These are phyloP conservation scores for Drosophila nigrodunni DNA, from an alignment of 1,140 invertebrate genomes.

Conservation along the genomic window DNA sequence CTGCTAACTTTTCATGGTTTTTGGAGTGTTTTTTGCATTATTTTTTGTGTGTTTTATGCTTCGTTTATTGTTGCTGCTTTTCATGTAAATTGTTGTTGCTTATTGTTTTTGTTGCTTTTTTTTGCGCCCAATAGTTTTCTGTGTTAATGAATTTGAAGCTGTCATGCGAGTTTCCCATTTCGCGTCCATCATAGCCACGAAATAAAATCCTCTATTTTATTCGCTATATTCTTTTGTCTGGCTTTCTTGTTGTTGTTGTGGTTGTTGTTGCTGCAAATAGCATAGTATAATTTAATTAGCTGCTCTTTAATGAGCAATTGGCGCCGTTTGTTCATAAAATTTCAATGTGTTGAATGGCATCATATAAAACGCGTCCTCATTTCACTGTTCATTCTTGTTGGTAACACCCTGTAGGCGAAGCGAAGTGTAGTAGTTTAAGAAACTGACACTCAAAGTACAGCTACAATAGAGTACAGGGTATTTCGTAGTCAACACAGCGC, in stretches of 20 bases:
- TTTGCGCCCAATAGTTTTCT: slow-evolving; percentile 73
- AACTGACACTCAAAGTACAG: too few relatives aligned
- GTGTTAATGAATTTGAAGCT: slow-evolving; percentile 79
- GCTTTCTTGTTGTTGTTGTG: slow-evolving; percentile 27
- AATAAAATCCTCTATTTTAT: slow-evolving; percentile 17
- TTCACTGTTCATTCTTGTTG: slow-evolving; percentile 12
- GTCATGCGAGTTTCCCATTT: slow-evolving; percentile 66
- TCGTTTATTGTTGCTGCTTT: slow-evolving; percentile 52
- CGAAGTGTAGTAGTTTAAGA: not conserved
- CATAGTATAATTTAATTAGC: slow-evolving; percentile 49
- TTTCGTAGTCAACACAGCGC: not conserved
- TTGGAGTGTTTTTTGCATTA: not conserved
- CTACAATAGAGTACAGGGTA: not conserved
- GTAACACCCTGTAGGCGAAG: not conserved
- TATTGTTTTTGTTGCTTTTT: slow-evolving; percentile 51
- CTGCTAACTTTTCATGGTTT: slow-evolving; percentile 28
- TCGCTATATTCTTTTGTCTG: slow-evolving; percentile 23
- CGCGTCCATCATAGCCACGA: slow-evolving; percentile 60
- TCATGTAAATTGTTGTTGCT: slow-evolving; percentile 51
- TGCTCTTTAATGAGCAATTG: slow-evolving; percentile 34
- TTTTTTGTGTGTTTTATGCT: slow-evolving; percentile 61
- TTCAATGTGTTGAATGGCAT: slow-evolving; percentile 10
- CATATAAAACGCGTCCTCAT: not conserved
- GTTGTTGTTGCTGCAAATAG: slow-evolving; percentile 35
- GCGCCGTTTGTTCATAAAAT: not conserved